A percentile compares a stretch with the other conserved stretches of the same genome.
phyloP scores from a whole-genome alignment of 2,888 invertebrate genomes.

The Eristalis pertinax region DNA sequence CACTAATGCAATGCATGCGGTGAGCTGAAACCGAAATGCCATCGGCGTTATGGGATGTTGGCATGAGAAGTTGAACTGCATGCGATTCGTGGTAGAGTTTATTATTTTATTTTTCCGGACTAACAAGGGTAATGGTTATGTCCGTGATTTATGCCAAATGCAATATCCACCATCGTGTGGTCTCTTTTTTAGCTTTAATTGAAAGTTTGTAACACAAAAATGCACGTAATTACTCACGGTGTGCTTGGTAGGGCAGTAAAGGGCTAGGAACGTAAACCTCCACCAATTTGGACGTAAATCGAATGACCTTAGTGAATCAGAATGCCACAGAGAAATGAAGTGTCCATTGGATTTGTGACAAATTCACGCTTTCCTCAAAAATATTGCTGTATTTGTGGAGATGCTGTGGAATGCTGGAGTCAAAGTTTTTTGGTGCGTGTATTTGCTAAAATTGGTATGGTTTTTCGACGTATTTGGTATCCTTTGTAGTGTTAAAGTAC shows the following conservation, averaged over 20 bases:
- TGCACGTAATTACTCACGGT: not conserved
- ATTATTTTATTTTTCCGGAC: not conserved
- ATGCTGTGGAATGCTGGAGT: no score
- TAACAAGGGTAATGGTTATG: constrained; percentile 47
- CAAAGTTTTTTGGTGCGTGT: no score
- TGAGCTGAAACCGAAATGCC: constrained; percentile 21
- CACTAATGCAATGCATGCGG: constrained; percentile 31
- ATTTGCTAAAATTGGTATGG: no score
- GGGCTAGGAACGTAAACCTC: not conserved
- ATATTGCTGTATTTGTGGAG: no score
- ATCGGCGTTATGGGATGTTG: constrained; percentile 51
- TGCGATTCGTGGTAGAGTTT: constrained; percentile 16
- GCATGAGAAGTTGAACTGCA: constrained; percentile 55
- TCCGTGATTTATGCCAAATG: constrained; percentile 52
- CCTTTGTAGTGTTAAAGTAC: no score
- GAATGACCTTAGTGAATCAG: not conserved
- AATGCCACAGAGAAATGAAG: not conserved
- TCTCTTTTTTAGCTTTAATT: constrained; percentile 6
- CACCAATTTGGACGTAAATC: not conserved
- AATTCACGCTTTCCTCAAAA: no score
- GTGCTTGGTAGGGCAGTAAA: not conserved
- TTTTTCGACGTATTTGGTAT: no score
- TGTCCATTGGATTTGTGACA: not conserved
- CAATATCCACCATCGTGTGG: constrained; percentile 1
- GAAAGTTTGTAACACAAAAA: not conserved